Evolutionary conservation across 2,888 invertebrate species (phyloP).

Genomic region (Cerastoderma edule): DNA sequence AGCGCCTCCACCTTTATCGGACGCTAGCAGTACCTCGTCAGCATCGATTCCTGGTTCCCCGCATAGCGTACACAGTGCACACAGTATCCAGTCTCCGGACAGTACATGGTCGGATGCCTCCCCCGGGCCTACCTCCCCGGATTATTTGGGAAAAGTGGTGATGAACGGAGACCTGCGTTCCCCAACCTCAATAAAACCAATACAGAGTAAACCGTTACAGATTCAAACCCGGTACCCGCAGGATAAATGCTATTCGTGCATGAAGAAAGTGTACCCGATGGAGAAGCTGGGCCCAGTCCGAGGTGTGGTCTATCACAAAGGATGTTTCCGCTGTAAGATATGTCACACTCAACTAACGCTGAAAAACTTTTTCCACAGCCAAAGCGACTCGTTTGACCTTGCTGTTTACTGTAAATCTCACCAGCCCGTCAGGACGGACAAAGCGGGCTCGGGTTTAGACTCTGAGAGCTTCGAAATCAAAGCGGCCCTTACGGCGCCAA

Average conservation of each 20-base stretch:
- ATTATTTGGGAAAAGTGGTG: constrained; percentile 28
- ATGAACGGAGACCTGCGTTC: constrained; percentile 40
- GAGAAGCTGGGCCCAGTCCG: constrained; percentile 72
- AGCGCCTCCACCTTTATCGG: constrained; percentile 28
- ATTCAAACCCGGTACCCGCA: constrained; percentile 63
- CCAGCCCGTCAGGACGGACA: constrained; percentile 62
- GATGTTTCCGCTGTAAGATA: constrained; percentile 71
- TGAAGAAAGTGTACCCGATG: constrained; percentile 75
- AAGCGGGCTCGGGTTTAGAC: constrained; percentile 64
- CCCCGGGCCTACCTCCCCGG: constrained; percentile 47
- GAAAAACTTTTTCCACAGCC: constrained; percentile 73
- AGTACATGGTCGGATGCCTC: constrained; percentile 46
- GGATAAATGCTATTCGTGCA: constrained; percentile 69
- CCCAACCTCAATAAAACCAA: constrained; percentile 30
- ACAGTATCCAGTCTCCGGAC: constrained; percentile 44
- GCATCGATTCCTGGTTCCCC: constrained; percentile 66
- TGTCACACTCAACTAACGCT: constrained; percentile 68
- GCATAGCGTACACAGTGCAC: constrained; percentile 44
- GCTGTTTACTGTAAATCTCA: constrained; percentile 73
- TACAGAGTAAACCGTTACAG: constrained; percentile 61
- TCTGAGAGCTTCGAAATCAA: constrained; percentile 68
- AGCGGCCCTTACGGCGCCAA: constrained; percentile 67
- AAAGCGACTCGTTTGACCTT: constrained; percentile 68
- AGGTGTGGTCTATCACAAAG: constrained; percentile 74
- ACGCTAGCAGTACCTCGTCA: constrained; percentile 60